Conservation (phyloP, 2,888 invertebrate species). For the Meteorus cinctellus region DNA sequence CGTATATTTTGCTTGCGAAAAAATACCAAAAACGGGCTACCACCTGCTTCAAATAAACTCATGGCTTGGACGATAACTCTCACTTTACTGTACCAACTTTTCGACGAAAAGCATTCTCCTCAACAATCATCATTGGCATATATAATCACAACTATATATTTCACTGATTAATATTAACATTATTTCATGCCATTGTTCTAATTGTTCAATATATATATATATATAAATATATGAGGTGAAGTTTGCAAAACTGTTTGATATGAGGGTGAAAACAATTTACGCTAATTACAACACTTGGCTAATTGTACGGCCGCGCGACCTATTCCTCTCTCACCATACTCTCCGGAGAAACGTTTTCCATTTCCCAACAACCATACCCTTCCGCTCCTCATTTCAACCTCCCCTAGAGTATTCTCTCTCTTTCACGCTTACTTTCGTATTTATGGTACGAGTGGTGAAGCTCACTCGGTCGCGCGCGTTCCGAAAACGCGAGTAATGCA, state of each 20-base stretch:
- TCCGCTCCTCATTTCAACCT: constrained; percentile 47
- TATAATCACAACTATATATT: not conserved
- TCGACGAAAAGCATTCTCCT: not conserved
- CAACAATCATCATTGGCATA: too few species aligned
- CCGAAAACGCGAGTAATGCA: constrained; percentile 60
- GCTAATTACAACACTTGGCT: constrained; percentile 70
- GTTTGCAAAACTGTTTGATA: constrained; percentile 22
- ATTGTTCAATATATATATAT: not conserved
- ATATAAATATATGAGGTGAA: not conserved
- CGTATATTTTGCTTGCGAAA: constrained; percentile 63
- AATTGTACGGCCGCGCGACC: constrained; percentile 64
- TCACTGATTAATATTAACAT: constrained; percentile 3
- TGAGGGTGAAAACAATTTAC: constrained; percentile 69
- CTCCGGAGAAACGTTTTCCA: constrained; percentile 30
- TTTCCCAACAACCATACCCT: constrained; percentile 45
- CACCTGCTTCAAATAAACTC: constrained; percentile 47
- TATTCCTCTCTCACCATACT: constrained; percentile 41
- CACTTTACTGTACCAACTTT: not conserved
- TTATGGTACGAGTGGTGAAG: constrained; percentile 6
- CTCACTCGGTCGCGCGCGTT: constrained; percentile 39
- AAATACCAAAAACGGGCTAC: constrained; percentile 51
- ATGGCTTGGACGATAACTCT: not conserved
- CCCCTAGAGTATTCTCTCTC: not conserved
- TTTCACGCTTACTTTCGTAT: not conserved
- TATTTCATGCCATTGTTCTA: not conserved